Percentiles rank a stretch among this genome's conserved stretches.
Evolutionary conservation across 1,140 invertebrate genomes (phyloP).

Genomic region (Zaprionus taronus): DNA sequence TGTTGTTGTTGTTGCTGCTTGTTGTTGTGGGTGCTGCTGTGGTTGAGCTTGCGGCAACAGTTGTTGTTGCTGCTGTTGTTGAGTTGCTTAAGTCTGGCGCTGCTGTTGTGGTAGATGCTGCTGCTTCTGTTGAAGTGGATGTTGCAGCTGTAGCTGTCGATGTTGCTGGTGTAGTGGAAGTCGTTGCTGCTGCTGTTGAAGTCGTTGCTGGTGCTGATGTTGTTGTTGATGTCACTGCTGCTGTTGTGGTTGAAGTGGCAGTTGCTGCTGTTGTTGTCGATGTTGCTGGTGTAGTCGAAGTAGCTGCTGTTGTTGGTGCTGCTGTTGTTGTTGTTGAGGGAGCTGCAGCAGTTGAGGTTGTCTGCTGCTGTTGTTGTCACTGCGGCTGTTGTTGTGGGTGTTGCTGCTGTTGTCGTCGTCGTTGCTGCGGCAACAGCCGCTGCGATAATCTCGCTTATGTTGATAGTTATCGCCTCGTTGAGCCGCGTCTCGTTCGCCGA

Average conservation of each 20-base stretch:
- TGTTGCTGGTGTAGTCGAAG: conserved; percentile 26
- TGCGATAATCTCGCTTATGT: conserved; percentile 67
- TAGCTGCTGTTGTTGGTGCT: conserved; percentile 2
- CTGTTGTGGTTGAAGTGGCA: conserved; percentile 6
- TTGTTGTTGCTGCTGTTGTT: conserved; percentile 10
- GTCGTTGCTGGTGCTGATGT: neutral
- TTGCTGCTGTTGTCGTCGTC: neutral
- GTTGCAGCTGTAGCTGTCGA: conserved; percentile 16
- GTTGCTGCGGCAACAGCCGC: conserved; percentile 39
- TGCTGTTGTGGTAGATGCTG: conserved; percentile 9
- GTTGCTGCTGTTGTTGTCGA: neutral
- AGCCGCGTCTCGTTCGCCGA: conserved; percentile 51
- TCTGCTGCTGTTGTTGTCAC: neutral
- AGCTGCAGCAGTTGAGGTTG: neutral
- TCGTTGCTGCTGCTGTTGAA: conserved; percentile 13
- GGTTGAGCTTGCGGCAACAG: neutral
- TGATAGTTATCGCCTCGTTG: conserved; percentile 65
- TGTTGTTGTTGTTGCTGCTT: neutral
- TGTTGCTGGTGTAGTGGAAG: conserved; percentile 14
- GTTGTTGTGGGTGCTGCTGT: conserved; percentile 5
- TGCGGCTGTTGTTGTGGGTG: neutral
- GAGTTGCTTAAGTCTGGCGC: neutral
- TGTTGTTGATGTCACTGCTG: neutral
- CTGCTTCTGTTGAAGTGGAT: conserved; percentile 1
- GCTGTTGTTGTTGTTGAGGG: conserved; percentile 7